Conservation (phyloP, 1,140 invertebrate species). For the Zaprionus capensis region DNA sequence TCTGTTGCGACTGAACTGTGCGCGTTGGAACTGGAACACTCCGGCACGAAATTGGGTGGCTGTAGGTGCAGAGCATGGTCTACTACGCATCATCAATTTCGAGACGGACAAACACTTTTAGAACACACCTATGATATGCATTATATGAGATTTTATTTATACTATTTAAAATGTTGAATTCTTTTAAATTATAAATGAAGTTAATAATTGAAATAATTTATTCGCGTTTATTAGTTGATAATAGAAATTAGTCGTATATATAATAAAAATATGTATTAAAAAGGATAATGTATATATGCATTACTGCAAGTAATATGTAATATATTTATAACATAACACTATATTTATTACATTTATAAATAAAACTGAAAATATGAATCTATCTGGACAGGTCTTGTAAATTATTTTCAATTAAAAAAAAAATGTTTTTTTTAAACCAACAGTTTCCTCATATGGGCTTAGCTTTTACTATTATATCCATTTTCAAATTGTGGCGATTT, state of each 20-base stretch:
- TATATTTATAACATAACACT: conserved; percentile 13
- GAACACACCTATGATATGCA: not conserved
- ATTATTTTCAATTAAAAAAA: too few species aligned
- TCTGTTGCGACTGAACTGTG: conserved; percentile 53
- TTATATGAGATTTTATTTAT: conserved; percentile 29
- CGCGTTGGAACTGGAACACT: conserved; percentile 66
- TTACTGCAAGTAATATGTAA: conserved; percentile 26
- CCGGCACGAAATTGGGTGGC: conserved; percentile 54
- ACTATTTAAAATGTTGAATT: conserved; percentile 7
- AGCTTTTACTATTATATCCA: too few species aligned
- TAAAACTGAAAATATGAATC: conserved; percentile 25
- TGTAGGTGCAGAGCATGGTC: conserved; percentile 72
- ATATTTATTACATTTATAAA: conserved; percentile 43
- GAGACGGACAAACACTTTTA: conserved; percentile 41
- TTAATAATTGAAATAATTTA: conserved; percentile 27
- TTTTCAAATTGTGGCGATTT: too few species aligned
- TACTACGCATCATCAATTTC: conserved; percentile 65
- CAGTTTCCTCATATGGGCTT: too few species aligned
- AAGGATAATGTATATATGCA: conserved; percentile 13
- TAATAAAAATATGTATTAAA: conserved; percentile 16
- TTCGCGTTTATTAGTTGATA: conserved; percentile 20
- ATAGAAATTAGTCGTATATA: conserved; percentile 19
- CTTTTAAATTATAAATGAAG: conserved; percentile 17
- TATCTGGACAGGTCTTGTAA: not conserved
- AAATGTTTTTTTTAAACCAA: too few species aligned